Conservation (phyloP, 2,888 invertebrate genomes). For the Margaritifera margaritifera region DNA sequence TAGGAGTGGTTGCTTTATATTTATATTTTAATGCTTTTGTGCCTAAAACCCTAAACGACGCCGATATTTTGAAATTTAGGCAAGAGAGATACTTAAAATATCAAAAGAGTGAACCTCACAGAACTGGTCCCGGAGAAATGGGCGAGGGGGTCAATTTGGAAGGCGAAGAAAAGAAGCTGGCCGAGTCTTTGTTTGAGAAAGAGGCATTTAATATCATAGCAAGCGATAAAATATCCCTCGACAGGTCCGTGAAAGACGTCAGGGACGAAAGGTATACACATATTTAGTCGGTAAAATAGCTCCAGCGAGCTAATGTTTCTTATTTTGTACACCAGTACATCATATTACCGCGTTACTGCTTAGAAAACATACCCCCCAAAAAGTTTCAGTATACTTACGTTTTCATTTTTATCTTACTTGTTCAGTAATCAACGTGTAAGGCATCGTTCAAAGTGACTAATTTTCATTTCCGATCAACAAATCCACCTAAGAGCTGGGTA, state of each 20-base stretch:
- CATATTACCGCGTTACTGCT: too few relatives aligned
- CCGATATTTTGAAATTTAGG: constrained; percentile 25
- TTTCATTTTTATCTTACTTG: too few relatives aligned
- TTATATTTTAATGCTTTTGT: constrained; percentile 18
- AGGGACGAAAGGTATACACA: constrained; percentile 73
- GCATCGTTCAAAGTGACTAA: too few relatives aligned
- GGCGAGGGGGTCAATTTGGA: constrained; percentile 61
- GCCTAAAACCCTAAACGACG: constrained; percentile 7
- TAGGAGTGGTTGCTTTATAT: constrained; percentile 24
- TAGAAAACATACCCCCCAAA: too few relatives aligned
- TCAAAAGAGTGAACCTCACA: constrained; percentile 34
- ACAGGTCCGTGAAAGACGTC: constrained; percentile 83
- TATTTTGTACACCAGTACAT: too few relatives aligned
- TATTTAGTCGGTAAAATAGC: too few relatives aligned
- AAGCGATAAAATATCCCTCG: constrained; percentile 90
- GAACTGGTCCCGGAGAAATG: constrained; percentile 69
- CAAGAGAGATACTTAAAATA: constrained; percentile 50
- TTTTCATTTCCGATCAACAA: too few relatives aligned
- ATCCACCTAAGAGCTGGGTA: too few relatives aligned
- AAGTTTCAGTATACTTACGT: too few relatives aligned
- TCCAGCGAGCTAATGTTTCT: too few relatives aligned
- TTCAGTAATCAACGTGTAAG: too few relatives aligned
- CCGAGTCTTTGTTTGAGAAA: constrained; percentile 83
- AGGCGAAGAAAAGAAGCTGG: constrained; percentile 76
- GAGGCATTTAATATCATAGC: constrained; percentile 91